Conservation (phyloP, 2,797 vertebrate genomes). For the Oreochromis grahami region DNA sequence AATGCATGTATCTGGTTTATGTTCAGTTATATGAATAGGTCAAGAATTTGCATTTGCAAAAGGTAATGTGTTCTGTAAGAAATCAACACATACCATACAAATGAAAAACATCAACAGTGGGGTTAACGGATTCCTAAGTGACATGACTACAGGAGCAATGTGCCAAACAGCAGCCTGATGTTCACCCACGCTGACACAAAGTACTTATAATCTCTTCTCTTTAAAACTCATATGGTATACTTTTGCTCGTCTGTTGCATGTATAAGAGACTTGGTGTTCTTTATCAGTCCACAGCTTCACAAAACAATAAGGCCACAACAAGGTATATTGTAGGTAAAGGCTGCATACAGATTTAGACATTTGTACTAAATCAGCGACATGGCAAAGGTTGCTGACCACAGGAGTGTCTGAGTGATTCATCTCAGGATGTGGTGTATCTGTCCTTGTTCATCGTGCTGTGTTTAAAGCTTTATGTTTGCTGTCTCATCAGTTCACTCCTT, state of each 20-base stretch:
- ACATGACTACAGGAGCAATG: neutral
- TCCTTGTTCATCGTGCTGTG: slow-evolving; percentile 12
- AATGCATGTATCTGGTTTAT: neutral
- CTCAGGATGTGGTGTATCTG: slow-evolving; percentile 14
- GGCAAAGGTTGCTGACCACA: slow-evolving; percentile 16
- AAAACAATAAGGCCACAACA: neutral
- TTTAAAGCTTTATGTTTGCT: slow-evolving; percentile 26
- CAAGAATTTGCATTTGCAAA: neutral
- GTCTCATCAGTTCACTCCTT: slow-evolving; percentile 25
- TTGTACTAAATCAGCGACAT: neutral
- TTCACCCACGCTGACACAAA: slow-evolving; percentile 37
- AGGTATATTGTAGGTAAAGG: neutral
- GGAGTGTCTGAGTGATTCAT: slow-evolving; percentile 20
- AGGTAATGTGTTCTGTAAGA: neutral
- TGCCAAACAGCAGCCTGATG: neutral
- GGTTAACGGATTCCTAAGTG: neutral
- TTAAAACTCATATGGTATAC: neutral
- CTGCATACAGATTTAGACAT: neutral
- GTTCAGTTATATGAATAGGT: neutral
- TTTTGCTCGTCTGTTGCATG: slow-evolving; percentile 9
- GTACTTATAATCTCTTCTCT: slow-evolving; percentile 3
- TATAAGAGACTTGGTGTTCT: neutral
- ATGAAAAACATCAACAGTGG: neutral
- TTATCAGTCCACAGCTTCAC: neutral
- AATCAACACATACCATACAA: neutral